Percentiles rank a stretch among this genome's conserved stretches.
Evolutionary conservation across 2,113 vertebrate species (phyloP).

Genomic region (Phalacrocorax pelagicus): DNA sequence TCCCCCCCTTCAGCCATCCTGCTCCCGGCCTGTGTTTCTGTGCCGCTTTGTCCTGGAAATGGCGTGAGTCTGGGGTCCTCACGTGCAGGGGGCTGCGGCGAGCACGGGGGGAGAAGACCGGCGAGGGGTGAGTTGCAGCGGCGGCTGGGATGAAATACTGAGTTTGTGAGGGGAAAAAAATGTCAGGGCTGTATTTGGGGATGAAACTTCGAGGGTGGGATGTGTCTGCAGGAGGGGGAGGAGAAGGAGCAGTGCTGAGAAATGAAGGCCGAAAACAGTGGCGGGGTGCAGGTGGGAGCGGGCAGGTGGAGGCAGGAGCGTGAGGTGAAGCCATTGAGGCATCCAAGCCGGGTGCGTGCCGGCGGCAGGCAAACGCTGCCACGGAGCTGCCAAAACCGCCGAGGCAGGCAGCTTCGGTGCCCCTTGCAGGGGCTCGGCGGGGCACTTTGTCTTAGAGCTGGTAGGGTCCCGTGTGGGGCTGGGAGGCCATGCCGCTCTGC

Average conservation of each 20-base stretch:
- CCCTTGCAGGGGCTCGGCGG: not conserved
- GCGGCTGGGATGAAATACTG: fast-evolving
- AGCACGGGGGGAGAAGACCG: fast-evolving
- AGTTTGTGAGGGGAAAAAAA: not conserved
- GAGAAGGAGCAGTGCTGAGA: not conserved
- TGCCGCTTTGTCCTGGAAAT: not conserved
- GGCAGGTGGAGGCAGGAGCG: fast-evolving
- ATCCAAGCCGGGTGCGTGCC: no score
- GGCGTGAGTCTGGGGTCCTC: fast-evolving
- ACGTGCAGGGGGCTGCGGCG: fast-evolving
- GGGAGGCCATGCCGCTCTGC: not conserved
- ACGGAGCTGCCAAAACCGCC: fast-evolving
- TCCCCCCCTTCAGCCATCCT: not conserved
- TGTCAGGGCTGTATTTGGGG: not conserved
- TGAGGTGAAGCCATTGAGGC: not conserved
- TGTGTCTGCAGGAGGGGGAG: not conserved
- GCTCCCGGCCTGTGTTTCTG: fast-evolving
- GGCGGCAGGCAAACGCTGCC: not conserved
- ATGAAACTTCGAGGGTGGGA: fast-evolving
- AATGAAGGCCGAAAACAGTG: not conserved
- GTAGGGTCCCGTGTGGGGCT: fast-evolving
- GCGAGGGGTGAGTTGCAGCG: fast-evolving
- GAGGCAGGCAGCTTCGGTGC: not conserved
- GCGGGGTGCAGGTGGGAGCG: fast-evolving
- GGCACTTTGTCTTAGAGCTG: no score